Evolutionary conservation across 2,888 invertebrate genomes (phyloP).

Genomic region (Quadroppia sp.): DNA sequence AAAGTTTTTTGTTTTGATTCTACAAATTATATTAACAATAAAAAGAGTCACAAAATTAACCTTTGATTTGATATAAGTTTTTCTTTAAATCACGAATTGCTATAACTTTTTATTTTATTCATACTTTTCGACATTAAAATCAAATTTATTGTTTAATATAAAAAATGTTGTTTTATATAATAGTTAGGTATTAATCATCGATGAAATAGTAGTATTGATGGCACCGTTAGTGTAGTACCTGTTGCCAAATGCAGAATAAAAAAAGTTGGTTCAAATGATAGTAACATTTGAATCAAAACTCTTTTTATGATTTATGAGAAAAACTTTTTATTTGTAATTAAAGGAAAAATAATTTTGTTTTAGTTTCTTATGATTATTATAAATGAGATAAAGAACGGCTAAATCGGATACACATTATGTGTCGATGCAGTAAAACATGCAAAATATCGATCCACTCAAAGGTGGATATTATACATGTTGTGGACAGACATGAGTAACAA

Average conservation of each 20-base stretch:
- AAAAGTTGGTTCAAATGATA: not conserved
- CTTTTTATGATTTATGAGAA: not conserved
- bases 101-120: not conserved
- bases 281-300: too few relatives aligned
- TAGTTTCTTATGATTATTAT: constrained; percentile 36
- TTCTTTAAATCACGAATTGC: constrained; percentile 15
- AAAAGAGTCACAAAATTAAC: constrained; percentile 8
- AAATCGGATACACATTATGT: constrained; percentile 16
- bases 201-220: not conserved
- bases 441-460: constrained; percentile 32
- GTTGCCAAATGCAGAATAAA: not conserved
- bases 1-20: constrained; percentile 31
- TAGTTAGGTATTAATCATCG: not conserved
- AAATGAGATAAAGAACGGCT: not conserved
- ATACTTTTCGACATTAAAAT: not conserved
- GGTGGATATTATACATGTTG: constrained; percentile 33
- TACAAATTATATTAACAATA: constrained; percentile 10
- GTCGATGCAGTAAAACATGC: constrained; percentile 19
- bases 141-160: not conserved
- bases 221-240: not conserved
- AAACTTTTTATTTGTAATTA: constrained; percentile 18
- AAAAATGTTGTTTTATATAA: constrained; percentile 30
- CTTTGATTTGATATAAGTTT: constrained; percentile 25
- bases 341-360: constrained; percentile 3
- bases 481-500: constrained; percentile 38